Evolutionary conservation across 2,113 vertebrate species (phyloP), one percentile per base, ranked within the genome.

Genomic region (Xiphophorus hellerii): DNA sequence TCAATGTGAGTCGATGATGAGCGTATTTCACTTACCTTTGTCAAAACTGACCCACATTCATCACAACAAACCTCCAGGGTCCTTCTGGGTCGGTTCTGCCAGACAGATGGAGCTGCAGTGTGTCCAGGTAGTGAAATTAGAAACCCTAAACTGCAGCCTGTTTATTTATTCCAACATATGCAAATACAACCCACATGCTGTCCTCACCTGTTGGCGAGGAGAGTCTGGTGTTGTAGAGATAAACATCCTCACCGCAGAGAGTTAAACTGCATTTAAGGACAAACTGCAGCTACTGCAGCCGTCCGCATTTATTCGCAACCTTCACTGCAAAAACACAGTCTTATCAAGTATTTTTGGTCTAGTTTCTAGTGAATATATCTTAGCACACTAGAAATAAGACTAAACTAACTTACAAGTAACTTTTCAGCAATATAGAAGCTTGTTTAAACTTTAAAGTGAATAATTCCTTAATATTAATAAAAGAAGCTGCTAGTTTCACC

Each of bases 81-180:
- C 27, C 0, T 73, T 5, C 27, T 28, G 65, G 37, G 5, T 30
- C 61, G 3, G 22, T 7, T 63, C 69, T 48, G n/a, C 64, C 62
- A 63, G 65, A 75, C 48, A 76, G 51, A 62, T 30, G 69, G 27
- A 51, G 33, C 64, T 29, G 3, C 27, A 60, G 30, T 74, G 51
- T 66, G 25, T 30, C 15, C 33, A 25, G 65, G 51, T 81, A 80
- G 84, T 80, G 71, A 89, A 91, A 89, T 84, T 76, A 89, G 48
- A 33, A 62, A 42, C 39, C 61, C 74, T 66, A 22, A 66, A 39
- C 54, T 69, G 75, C 4, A 62, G 77, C 27, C 72, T 71, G 29
- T 48, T 74, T 80, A 37, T 62, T 33, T 62, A 62, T 70, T 78
- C 70, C 65, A 75, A 28, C 42, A 12, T 78, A 92, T 89, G 90